Evolutionary conservation across 2,113 vertebrate genomes (phyloP).

Genomic region (Mystacornis crossleyi): DNA sequence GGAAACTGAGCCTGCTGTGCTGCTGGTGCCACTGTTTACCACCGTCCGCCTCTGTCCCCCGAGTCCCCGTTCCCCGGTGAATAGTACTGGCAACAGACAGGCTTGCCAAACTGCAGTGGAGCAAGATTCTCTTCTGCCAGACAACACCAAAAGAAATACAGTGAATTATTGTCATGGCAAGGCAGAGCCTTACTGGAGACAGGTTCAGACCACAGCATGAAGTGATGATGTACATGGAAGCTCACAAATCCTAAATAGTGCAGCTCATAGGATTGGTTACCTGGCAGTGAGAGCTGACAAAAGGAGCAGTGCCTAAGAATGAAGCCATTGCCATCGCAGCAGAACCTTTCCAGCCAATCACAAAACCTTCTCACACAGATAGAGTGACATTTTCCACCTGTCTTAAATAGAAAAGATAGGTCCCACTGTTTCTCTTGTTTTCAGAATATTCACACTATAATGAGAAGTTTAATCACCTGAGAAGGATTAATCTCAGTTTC

Average conservation of each 20-base stretch:
- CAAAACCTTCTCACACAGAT: background rate
- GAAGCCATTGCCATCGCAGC: background rate
- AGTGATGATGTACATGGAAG: background rate
- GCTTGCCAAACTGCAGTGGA: background rate
- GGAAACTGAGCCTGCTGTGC: background rate
- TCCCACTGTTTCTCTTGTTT: background rate
- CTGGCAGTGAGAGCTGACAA: background rate
- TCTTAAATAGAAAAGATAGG: background rate
- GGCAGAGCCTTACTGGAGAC: background rate
- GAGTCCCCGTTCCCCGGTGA: rapidly evolving
- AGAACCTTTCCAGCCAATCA: background rate
- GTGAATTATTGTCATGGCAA: background rate
- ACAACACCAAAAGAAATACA: background rate
- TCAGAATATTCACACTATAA: background rate
- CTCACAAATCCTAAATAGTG: background rate
- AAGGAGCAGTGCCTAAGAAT: background rate
- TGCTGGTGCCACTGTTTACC: background rate
- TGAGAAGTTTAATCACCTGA: background rate
- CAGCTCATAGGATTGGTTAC: background rate
- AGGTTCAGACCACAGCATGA: background rate
- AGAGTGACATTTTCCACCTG: background rate
- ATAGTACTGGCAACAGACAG: background rate
- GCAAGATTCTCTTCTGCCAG: background rate
- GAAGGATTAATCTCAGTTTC: background rate
- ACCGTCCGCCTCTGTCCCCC: background rate